These are phyloP conservation scores for Drosophila teissieri DNA, from an alignment of 1,140 invertebrate genomes.

Conservation along the genomic window DNA sequence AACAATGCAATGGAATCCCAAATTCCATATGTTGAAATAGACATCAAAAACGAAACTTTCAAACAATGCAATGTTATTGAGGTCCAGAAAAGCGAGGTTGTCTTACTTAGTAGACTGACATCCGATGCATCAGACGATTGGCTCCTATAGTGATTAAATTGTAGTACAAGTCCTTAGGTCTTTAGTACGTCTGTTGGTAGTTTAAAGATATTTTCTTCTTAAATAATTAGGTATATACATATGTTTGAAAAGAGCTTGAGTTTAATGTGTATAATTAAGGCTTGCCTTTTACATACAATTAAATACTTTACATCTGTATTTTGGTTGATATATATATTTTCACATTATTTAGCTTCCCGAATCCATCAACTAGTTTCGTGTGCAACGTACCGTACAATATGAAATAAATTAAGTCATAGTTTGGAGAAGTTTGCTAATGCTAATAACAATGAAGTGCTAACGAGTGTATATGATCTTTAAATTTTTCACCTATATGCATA, in stretches of 20 bases:
- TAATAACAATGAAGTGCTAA: constrained; percentile 39
- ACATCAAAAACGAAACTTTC: constrained; percentile 1
- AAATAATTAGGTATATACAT: background rate
- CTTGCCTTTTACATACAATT: constrained; percentile 23
- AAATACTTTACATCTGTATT: constrained; percentile 25
- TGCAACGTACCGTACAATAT: constrained; percentile 13
- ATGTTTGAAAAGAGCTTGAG: background rate
- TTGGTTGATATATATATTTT: constrained; percentile 33
- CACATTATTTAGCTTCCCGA: constrained; percentile 1
- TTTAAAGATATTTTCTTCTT: constrained; percentile 1
- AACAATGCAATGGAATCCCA: background rate
- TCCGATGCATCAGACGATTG: constrained; percentile 64
- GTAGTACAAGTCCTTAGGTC: background rate
- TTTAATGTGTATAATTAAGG: constrained; percentile 19
- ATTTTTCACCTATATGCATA: constrained; percentile 67
- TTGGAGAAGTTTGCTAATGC: constrained; percentile 11
- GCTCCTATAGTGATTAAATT: constrained; percentile 32
- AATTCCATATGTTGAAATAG: constrained; percentile 2
- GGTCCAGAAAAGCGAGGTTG: background rate
- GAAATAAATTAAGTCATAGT: constrained; percentile 41
- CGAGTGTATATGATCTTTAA: constrained; percentile 44
- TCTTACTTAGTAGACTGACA: constrained; percentile 16
- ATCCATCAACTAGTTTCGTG: constrained; percentile 16
- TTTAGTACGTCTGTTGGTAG: background rate
- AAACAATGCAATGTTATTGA: background rate